A percentile compares a stretch with the other conserved stretches of the same genome.
phyloP scores from a whole-genome alignment of 2,113 vertebrate genomes.

The Platysternon megacephalum region DNA sequence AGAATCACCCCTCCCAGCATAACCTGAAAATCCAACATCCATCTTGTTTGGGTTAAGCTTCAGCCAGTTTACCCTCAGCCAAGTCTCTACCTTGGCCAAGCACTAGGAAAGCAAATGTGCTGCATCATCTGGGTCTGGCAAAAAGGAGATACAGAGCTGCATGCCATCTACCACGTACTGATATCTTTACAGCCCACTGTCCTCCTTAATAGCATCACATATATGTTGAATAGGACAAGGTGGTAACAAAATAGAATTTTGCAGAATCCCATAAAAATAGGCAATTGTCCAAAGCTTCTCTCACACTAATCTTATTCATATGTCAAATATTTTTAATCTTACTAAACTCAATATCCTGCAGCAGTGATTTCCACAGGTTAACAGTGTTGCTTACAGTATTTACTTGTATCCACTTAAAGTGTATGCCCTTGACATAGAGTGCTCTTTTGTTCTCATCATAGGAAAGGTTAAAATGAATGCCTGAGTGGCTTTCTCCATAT shows the following conservation, averaged over 20 bases:
- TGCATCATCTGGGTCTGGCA: constrained; percentile 48
- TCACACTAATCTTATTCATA: constrained; percentile 1
- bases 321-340: background rate
- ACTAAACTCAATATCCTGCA: background rate
- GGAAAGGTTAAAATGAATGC: background rate
- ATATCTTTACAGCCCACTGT: constrained; percentile 47
- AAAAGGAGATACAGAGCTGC: background rate
- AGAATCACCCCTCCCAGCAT: background rate
- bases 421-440: background rate
- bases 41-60: constrained; percentile 43
- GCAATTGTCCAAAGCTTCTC: background rate
- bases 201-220: constrained; percentile 32
- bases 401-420: background rate
- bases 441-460: background rate
- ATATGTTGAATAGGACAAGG: fast-evolving
- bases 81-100: background rate
- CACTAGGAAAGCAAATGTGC: constrained; percentile 1
- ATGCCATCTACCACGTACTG: constrained; percentile 24
- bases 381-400: background rate
- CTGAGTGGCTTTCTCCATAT: background rate
- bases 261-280: background rate
- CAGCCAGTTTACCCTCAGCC: background rate
- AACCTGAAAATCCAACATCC: fast-evolving
- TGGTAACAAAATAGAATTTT: constrained; percentile 28
- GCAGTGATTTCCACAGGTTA: constrained; percentile 2